Evolutionary conservation across 2,113 vertebrate genomes (phyloP).

Genomic region (Alligator sinensis): DNA sequence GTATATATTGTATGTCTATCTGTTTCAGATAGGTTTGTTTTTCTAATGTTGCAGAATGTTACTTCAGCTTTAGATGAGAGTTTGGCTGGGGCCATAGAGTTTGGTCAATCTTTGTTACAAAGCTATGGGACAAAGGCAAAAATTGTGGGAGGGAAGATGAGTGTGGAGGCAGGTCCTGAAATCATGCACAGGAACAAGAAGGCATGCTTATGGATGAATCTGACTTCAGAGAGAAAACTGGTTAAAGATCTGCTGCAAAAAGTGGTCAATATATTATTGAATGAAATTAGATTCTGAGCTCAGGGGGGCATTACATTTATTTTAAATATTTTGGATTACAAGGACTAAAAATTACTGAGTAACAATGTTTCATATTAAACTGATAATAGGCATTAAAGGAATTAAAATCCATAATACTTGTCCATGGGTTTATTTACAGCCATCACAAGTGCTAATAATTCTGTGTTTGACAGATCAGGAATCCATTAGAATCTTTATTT

Average conservation of each 20-base stretch:
- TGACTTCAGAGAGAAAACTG: background rate
- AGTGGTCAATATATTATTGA: background rate
- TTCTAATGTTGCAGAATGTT: background rate
- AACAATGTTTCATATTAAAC: background rate
- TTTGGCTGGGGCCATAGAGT: background rate
- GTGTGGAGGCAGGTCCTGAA: background rate
- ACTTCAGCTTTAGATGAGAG: background rate
- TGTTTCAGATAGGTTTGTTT: background rate
- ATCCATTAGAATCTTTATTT: background rate
- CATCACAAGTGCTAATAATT: background rate
- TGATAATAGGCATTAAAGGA: background rate
- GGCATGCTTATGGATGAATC: background rate
- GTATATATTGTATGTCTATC: background rate
- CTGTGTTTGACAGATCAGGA: background rate
- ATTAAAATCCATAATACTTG: background rate
- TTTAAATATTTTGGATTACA: background rate
- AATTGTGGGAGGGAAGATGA: background rate
- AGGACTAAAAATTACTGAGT: background rate
- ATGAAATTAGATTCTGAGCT: background rate
- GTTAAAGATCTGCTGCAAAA: rapidly evolving
- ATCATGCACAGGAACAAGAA: background rate
- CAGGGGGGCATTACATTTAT: background rate
- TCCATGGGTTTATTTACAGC: background rate
- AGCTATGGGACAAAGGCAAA: background rate
- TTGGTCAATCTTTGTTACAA: background rate